phyloP scores from a whole-genome alignment of 2,113 vertebrate genomes.

The Damaliscus lunatus region DNA sequence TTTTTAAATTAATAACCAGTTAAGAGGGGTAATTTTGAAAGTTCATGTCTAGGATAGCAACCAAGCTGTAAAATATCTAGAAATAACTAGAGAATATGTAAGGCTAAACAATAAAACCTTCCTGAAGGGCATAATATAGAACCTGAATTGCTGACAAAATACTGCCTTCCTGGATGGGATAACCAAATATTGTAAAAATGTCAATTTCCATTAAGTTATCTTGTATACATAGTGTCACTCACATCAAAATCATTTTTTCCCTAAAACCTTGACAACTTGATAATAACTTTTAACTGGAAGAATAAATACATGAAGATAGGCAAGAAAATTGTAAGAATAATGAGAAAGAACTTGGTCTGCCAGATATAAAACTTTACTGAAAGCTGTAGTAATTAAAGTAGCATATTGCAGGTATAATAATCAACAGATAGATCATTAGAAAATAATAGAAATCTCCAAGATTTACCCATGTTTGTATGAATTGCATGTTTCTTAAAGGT shows the following conservation, averaged over 20 bases:
- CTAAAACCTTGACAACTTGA: slow-evolving; percentile 52
- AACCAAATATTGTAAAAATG: slow-evolving; percentile 35
- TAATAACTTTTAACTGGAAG: slow-evolving; percentile 52
- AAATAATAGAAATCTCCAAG: slow-evolving; percentile 8
- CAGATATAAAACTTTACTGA: slow-evolving; percentile 29
- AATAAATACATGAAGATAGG: slow-evolving; percentile 36
- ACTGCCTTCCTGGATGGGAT: background rate
- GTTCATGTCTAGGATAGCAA: background rate
- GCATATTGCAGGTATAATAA: background rate
- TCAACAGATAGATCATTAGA: background rate
- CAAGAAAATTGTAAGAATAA: slow-evolving; percentile 34
- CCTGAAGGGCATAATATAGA: background rate
- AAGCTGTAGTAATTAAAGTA: slow-evolving; percentile 44
- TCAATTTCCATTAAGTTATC: slow-evolving; percentile 2
- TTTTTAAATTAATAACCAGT: background rate
- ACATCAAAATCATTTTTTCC: slow-evolving; percentile 39
- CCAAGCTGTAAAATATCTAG: background rate
- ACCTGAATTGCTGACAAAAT: background rate
- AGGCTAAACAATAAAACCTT: background rate
- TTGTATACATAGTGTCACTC: background rate
- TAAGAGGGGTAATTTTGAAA: background rate
- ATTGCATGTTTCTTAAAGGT: background rate
- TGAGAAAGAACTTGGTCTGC: background rate
- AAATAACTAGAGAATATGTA: background rate
- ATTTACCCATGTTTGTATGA: background rate